Percentiles rank a stretch among this genome's conserved stretches.
These are phyloP conservation scores for Anarrhichthys ocellatus DNA, from an alignment of 2,113 vertebrate genomes.

Conservation along the genomic window DNA sequence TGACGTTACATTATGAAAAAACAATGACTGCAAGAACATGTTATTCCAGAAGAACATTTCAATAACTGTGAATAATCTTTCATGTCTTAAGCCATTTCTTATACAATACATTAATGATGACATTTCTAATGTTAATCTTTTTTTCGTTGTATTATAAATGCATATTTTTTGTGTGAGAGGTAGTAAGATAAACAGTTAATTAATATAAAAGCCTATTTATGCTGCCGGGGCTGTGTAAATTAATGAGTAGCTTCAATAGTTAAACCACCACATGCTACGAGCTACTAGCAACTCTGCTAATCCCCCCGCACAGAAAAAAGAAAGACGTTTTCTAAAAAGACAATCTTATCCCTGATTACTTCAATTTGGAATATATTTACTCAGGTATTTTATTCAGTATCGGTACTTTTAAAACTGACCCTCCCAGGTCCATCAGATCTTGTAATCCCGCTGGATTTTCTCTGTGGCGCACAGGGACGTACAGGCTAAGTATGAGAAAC, in stretches of 20 bases:
- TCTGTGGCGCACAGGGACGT: constrained; percentile 29
- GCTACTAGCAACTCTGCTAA: constrained; percentile 24
- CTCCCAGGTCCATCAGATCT: background rate
- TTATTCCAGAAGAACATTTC: background rate
- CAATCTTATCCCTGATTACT: constrained; percentile 11
- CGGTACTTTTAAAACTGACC: constrained; percentile 22
- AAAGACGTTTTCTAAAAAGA: constrained; percentile 11
- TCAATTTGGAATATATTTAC: constrained; percentile 19
- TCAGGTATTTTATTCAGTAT: background rate
- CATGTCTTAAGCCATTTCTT: background rate
- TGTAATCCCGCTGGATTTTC: background rate
- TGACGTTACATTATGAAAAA: background rate
- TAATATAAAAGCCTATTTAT: constrained; percentile 24
- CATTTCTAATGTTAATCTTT: background rate
- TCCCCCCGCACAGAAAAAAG: constrained; percentile 12
- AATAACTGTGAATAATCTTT: background rate
- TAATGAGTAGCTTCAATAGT: constrained; percentile 53
- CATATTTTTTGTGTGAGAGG: background rate
- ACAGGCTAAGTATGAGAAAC: constrained; percentile 39
- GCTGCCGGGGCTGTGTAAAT: constrained; percentile 45
- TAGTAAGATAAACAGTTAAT: constrained; percentile 39
- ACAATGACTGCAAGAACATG: background rate
- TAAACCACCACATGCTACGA: constrained; percentile 42
- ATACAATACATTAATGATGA: background rate
- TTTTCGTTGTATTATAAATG: background rate